These are phyloP conservation scores for Phycodurus eques DNA, from an alignment of 2,113 vertebrate genomes.

Conservation along the genomic window DNA sequence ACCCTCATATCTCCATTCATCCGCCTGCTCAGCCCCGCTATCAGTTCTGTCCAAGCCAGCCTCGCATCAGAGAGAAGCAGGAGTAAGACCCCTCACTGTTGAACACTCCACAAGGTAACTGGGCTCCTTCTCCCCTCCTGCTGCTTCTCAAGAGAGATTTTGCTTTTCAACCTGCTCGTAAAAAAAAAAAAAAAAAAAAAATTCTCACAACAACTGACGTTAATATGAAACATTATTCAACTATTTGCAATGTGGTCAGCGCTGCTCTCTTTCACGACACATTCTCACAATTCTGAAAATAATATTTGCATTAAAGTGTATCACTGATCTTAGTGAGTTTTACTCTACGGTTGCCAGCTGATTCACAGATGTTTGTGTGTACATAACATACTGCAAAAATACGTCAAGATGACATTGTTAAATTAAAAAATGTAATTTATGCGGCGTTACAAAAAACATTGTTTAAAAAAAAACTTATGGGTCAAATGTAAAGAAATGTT, in stretches of 20 bases:
- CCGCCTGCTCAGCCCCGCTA: slow-evolving; percentile 61
- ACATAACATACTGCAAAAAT: too few relatives aligned
- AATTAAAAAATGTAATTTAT: not conserved
- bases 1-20: slow-evolving; percentile 69
- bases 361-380: not conserved
- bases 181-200: slow-evolving; percentile 4
- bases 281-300: not conserved
- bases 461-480: too few relatives aligned
- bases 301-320: not conserved
- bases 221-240: not conserved
- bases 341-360: not conserved
- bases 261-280: not conserved
- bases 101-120: slow-evolving; percentile 66
- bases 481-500: not conserved
- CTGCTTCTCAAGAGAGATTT: not conserved
- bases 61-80: slow-evolving; percentile 61
- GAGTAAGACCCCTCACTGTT: slow-evolving; percentile 64
- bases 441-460: not conserved
- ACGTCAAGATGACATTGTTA: too few relatives aligned
- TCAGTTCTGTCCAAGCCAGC: slow-evolving; percentile 62
- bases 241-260: too few relatives aligned
- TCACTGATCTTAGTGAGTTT: not conserved
- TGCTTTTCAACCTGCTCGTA: not conserved
- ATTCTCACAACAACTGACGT: not conserved
- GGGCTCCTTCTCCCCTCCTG: slow-evolving; percentile 35